Evolutionary conservation across 2,113 vertebrate genomes (phyloP).

Genomic region (Spermophilus dauricus): DNA sequence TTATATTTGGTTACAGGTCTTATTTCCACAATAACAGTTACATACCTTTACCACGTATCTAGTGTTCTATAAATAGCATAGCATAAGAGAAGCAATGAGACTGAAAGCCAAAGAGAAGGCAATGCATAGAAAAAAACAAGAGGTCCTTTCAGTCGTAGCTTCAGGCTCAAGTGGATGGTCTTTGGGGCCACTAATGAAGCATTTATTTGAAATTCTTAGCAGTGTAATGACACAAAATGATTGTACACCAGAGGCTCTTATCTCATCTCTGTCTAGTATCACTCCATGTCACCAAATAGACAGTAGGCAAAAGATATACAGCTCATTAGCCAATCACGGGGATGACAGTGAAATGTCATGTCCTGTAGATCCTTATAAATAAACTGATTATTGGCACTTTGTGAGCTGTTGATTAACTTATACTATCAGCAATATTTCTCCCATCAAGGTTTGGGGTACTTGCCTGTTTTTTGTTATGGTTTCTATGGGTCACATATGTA

Average conservation of each 20-base stretch:
- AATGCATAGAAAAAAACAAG: not conserved
- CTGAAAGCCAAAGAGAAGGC: not conserved
- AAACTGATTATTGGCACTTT: not conserved
- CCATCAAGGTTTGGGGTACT: not conserved
- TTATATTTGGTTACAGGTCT: not conserved
- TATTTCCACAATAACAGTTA: slow-evolving; percentile 20
- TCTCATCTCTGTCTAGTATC: not conserved
- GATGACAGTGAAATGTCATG: not conserved
- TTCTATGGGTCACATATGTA: not conserved
- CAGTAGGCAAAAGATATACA: not conserved
- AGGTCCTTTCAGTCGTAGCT: not conserved
- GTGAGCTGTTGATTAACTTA: not conserved
- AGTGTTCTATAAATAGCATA: not conserved
- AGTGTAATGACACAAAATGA: not conserved
- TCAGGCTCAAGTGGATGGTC: not conserved
- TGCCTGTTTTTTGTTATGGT: not conserved
- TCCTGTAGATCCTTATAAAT: not conserved
- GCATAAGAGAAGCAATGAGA: not conserved
- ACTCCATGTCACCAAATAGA: not conserved
- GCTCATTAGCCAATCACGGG: not conserved
- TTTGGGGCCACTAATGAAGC: not conserved
- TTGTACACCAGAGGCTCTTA: not conserved
- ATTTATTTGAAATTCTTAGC: not conserved
- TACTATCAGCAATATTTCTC: not conserved
- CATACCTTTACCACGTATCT: not conserved